phyloP scores from a whole-genome alignment of 1,140 invertebrate genomes.

The Drosophila melanica region DNA sequence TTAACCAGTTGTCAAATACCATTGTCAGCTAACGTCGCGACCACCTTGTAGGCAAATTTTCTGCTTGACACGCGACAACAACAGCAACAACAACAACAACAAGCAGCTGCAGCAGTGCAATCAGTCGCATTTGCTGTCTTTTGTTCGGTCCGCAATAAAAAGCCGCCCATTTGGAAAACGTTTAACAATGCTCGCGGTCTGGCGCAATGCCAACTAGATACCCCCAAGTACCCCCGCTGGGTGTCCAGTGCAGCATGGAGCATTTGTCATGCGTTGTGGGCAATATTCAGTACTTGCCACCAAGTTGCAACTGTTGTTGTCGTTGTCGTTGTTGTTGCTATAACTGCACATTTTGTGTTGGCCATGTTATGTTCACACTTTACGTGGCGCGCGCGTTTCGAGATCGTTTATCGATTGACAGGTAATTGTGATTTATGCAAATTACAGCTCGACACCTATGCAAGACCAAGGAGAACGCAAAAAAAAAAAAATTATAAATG shows the following conservation, averaged over 20 bases:
- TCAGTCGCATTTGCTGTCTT: conserved; percentile 49
- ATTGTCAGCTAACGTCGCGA: conserved; percentile 8
- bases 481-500: neutral
- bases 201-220: conserved; percentile 47
- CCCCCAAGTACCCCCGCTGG: neutral
- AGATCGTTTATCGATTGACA: conserved; percentile 76
- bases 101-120: conserved; percentile 25
- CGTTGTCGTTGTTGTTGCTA: conserved; percentile 10
- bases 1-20: conserved; percentile 20
- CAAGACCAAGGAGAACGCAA: conserved; percentile 12
- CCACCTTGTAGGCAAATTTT: conserved; percentile 18
- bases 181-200: conserved; percentile 57
- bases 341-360: conserved; percentile 43
- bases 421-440: conserved; percentile 82
- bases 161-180: conserved; percentile 52
- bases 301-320: conserved; percentile 7
- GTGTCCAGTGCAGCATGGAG: conserved; percentile 20
- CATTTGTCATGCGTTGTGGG: conserved; percentile 61
- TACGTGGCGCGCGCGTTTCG: conserved; percentile 20
- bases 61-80: conserved; percentile 18
- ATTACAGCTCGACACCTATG: conserved; percentile 67
- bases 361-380: conserved; percentile 53
- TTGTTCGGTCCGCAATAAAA: conserved; percentile 47
- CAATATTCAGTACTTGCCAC: conserved; percentile 48
- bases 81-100: conserved; percentile 3